phyloP scores from a whole-genome alignment of 1,140 invertebrate species.

The Nymphalis io region DNA sequence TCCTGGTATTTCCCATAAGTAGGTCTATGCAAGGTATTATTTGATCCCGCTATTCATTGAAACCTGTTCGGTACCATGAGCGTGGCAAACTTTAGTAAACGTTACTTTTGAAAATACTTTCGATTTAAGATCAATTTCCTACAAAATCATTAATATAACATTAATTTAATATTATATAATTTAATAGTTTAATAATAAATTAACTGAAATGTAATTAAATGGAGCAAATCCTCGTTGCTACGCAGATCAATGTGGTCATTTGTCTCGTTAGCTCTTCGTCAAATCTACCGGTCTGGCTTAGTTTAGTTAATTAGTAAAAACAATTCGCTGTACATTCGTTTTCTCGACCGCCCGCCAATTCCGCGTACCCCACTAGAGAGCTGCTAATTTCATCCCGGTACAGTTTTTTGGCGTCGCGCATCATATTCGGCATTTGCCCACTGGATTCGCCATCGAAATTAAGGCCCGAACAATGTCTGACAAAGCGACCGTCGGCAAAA shows the following conservation, averaged over 20 bases:
- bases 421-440: slow-evolving; percentile 79
- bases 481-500: slow-evolving; percentile 79
- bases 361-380: slow-evolving; percentile 76
- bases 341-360: slow-evolving; percentile 77
- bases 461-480: slow-evolving; percentile 78
- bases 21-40: slow-evolving; percentile 35
- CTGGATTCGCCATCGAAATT: slow-evolving; percentile 77
- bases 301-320: slow-evolving; percentile 76
- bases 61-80: slow-evolving; percentile 32
- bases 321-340: slow-evolving; percentile 74
- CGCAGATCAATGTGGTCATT: background rate
- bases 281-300: slow-evolving; percentile 47
- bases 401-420: slow-evolving; percentile 77
- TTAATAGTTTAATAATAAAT: slow-evolving; percentile 4
- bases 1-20: slow-evolving; percentile 32
- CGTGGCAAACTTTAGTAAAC: slow-evolving; percentile 34
- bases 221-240: background rate
- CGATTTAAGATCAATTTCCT: slow-evolving; percentile 22
- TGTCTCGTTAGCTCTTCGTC: background rate
- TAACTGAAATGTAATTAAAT: slow-evolving; percentile 9
- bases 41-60: slow-evolving; percentile 39
- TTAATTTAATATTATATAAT: slow-evolving; percentile 24
- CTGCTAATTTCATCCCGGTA: slow-evolving; percentile 77
- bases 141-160: slow-evolving; percentile 17
- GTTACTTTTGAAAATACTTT: slow-evolving; percentile 29